Conservation (phyloP, 2,888 invertebrate species). For the Acanthopleura granulata region DNA sequence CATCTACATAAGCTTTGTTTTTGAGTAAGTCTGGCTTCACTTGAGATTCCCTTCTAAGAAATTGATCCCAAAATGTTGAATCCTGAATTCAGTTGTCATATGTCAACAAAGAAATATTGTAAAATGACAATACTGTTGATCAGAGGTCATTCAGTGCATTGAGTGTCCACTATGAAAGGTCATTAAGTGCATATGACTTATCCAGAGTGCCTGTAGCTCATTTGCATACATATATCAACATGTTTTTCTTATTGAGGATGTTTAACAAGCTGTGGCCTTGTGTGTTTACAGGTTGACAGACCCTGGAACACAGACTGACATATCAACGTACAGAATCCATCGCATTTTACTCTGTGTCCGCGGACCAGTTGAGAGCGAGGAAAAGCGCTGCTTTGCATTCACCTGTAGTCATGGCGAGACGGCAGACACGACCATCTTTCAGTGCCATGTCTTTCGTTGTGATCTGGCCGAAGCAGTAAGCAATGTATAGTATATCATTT, state of each 20-base stretch:
- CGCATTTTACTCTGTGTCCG: constrained; percentile 95
- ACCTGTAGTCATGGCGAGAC: constrained; percentile 96
- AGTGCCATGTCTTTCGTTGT: constrained; percentile 97
- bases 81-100: no score
- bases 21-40: no score
- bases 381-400: constrained; percentile 97
- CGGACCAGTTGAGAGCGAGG: constrained; percentile 82
- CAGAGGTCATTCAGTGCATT: no score
- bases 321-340: constrained; percentile 90
- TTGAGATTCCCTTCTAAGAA: no score
- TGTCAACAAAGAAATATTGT: no score
- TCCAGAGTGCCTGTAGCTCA: background rate
- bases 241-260: background rate
- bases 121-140: no score
- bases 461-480: constrained; percentile 93
- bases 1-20: no score
- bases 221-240: background rate
- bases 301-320: constrained; percentile 83
- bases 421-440: constrained; percentile 88
- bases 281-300: constrained; percentile 76
- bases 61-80: no score
- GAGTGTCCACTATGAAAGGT: no score
- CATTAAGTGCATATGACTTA: no score
- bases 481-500: constrained; percentile 31
- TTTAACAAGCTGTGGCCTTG: constrained; percentile 14